Base-by-base conservation (phyloP, 2,113 vertebrate species). In the Brachypodius melanocephalos region DNA sequence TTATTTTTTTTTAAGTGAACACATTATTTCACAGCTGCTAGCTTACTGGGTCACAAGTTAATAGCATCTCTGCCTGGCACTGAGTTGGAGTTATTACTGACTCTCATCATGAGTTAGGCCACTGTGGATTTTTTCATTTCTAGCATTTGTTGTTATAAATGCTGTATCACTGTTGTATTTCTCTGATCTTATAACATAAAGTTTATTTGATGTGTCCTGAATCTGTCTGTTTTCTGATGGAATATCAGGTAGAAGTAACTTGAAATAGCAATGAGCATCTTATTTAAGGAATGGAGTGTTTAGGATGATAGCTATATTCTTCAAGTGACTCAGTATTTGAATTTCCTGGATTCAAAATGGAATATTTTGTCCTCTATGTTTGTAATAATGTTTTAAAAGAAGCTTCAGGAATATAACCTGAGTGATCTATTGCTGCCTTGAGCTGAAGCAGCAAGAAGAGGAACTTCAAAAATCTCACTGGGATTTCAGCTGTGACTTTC, bases 21-120 rank as follows among this genome's bases (percentile, higher is more conserved):
- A 89, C 20, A 29, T 86, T 74, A 94, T 97, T 97, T 97, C 80
- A 95, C 68, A 96, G 93, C 71, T 94, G 71, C 58, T 88, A 69
- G 61, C 65, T 94, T 96, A 38, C 57, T 69, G 73, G 65, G 81
- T 96, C 96, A 94, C 54, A 52, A 89, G 85, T 95, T 97, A 95
- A 87, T 91, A 93, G 78, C 28, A 48, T 78, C 66, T 85, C 88
- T 97, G 79, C 79, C 85, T 96, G 55, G 69, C 65, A 87, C 73
- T 94, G 89, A 96, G 89, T 89, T 69, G 91, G 93, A 88, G 49
- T 85, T 93, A 63, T 86, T 91, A 91, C 82, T 54, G 78, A 51
- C 85, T 88, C 62, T 69, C 72, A 49, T 76, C 36, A 21, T 57
- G 90, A 90, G 87, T 96, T 82, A 83, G 79, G 76, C 38, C 59